Conservation (phyloP, 2,888 invertebrate species). For the Platyscelio sp. region DNA sequence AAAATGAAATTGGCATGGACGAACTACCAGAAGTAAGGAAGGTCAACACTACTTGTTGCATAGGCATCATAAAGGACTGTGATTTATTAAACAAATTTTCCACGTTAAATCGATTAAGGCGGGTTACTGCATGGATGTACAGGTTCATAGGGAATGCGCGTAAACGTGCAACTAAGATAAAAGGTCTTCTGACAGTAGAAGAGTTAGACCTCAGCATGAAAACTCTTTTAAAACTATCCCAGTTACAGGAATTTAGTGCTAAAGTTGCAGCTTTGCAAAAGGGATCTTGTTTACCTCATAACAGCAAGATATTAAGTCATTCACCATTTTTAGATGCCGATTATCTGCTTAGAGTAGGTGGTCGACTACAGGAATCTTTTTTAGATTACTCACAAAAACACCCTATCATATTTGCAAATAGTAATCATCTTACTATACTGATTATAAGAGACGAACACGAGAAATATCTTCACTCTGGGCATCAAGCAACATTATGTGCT, state of each 20-base stretch:
- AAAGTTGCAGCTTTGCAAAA: conserved; percentile 2
- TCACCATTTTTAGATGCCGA: conserved; percentile 11
- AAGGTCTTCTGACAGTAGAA: conserved; percentile 21
- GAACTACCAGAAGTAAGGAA: conserved; percentile 15
- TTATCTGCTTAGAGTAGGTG: conserved; percentile 33
- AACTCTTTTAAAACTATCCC: neutral
- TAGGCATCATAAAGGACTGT: neutral
- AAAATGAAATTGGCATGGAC: conserved; percentile 35
- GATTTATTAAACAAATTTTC: neutral
- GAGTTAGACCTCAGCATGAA: conserved; percentile 23
- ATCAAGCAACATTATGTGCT: conserved; percentile 1
- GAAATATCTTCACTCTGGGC: conserved; percentile 5
- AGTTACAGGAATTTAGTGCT: conserved; percentile 11
- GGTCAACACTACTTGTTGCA: neutral
- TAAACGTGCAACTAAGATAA: neutral
- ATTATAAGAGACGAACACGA: conserved; percentile 35
- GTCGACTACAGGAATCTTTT: conserved; percentile 32
- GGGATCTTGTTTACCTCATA: conserved; percentile 24
- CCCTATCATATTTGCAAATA: conserved; percentile 30
- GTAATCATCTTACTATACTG: conserved; percentile 26
- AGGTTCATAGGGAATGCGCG: conserved; percentile 22
- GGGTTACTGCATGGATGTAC: conserved; percentile 32
- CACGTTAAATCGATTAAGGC: neutral
- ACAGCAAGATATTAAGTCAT: neutral
- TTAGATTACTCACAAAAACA: conserved; percentile 15